These are phyloP conservation scores for Scaptomyza reducta DNA, from an alignment of 2,888 invertebrate genomes.

Conservation along the genomic window DNA sequence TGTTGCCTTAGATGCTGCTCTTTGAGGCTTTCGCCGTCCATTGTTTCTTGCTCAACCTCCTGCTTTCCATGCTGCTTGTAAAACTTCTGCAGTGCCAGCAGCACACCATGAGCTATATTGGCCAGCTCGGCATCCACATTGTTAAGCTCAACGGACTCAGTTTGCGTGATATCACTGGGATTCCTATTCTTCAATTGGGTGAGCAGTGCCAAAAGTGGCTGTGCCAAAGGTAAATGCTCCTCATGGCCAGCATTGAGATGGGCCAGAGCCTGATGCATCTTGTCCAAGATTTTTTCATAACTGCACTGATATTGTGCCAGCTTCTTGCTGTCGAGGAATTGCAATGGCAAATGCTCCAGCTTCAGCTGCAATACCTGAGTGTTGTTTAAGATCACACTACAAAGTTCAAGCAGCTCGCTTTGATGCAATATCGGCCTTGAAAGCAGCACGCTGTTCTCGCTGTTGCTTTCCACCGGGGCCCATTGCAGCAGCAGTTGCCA, in stretches of 20 bases:
- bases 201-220: constrained; percentile 71
- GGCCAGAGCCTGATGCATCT: constrained; percentile 45
- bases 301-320: constrained; percentile 43
- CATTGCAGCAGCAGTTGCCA: constrained; percentile 88
- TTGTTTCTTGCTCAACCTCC: constrained; percentile 31
- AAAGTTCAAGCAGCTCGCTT: constrained; percentile 49
- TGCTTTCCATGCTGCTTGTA: constrained; percentile 85
- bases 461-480: constrained; percentile 85
- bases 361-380: constrained; percentile 64
- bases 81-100: constrained; percentile 86
- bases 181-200: constrained; percentile 33
- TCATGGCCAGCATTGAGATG: constrained; percentile 24
- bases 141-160: constrained; percentile 47
- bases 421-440: constrained; percentile 44
- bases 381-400: constrained; percentile 55
- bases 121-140: constrained; percentile 84
- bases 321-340: constrained; percentile 74
- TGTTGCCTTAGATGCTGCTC: constrained; percentile 88
- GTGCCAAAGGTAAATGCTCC: constrained; percentile 74
- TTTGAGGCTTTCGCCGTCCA: constrained; percentile 65
- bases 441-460: constrained; percentile 58
- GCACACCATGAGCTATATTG: constrained; percentile 85
- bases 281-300: constrained; percentile 53
- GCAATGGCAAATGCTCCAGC: constrained; percentile 70
- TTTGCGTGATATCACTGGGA: not conserved